Evolutionary conservation across 2,797 vertebrate species (phyloP).

Genomic region (Tinamus major): DNA sequence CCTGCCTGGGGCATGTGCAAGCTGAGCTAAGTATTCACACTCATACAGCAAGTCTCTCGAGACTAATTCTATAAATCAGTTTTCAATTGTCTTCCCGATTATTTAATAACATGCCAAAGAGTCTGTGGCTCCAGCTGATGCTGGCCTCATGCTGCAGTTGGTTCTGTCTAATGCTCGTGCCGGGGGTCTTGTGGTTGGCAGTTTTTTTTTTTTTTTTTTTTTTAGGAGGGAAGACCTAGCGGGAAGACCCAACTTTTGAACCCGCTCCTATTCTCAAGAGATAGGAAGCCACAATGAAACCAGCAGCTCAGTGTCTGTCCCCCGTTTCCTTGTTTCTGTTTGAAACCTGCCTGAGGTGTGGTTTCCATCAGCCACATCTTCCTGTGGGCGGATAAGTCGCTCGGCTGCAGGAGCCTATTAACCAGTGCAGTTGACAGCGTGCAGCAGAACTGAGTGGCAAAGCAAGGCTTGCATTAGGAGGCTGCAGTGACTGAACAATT

Average conservation of each 20-base stretch:
- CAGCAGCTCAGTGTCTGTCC: background rate
- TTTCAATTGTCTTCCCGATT: background rate
- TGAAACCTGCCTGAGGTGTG: constrained; percentile 38
- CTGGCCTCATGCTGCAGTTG: background rate
- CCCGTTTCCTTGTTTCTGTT: constrained; percentile 31
- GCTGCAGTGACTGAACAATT: background rate
- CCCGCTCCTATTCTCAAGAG: background rate
- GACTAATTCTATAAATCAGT: background rate
- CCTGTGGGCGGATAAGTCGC: background rate
- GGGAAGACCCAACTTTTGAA: background rate
- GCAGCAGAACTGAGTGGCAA: background rate
- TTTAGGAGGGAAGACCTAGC: background rate
- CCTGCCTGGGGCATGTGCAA: background rate
- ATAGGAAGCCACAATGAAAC: background rate
- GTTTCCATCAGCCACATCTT: background rate
- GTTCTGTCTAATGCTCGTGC: background rate
- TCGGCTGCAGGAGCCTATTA: background rate
- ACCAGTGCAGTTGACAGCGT: background rate
- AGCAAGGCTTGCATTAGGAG: background rate
- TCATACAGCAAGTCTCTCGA: background rate
- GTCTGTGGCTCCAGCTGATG: background rate
- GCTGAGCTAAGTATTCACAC: background rate
- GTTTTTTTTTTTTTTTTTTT: no score
- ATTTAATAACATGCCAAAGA: background rate
- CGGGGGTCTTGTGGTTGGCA: background rate